Conservation (phyloP, 2,888 invertebrate genomes). For the Sylvicola fuscatus region DNA sequence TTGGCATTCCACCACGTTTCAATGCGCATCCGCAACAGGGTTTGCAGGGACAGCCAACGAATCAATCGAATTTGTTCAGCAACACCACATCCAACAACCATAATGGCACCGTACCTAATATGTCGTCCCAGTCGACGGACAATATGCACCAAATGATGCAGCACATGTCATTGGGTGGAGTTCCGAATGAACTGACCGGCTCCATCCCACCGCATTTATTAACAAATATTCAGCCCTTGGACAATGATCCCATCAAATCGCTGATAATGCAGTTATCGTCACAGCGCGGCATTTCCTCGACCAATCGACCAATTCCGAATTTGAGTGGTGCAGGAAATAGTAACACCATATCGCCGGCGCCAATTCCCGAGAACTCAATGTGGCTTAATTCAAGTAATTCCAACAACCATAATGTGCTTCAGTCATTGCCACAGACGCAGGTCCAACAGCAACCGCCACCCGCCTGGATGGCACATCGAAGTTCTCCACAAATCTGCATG, state of each 20-base stretch:
- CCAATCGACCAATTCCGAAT: too few species aligned
- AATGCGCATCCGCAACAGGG: neutral
- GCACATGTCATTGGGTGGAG: neutral
- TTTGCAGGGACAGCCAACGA: neutral
- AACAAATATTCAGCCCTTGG: slow-evolving; percentile 7
- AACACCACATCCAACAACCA: slow-evolving; percentile 4
- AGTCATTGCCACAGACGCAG: slow-evolving; percentile 5
- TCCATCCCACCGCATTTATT: neutral
- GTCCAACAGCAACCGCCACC: slow-evolving; percentile 5
- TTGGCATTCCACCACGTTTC: neutral
- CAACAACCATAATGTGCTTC: slow-evolving; percentile 1
- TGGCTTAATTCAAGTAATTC: neutral
- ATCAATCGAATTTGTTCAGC: neutral
- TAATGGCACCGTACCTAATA: slow-evolving; percentile 1
- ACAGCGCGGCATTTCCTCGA: slow-evolving; percentile 8
- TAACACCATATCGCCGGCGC: neutral
- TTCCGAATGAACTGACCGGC: too few species aligned
- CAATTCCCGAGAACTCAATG: neutral
- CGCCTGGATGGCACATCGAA: too few species aligned
- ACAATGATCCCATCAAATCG: slow-evolving; percentile 29
- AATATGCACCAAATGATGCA: slow-evolving; percentile 2
- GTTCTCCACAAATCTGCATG: too few species aligned
- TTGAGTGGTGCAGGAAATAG: too few species aligned
- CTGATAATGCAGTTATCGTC: slow-evolving; percentile 28
- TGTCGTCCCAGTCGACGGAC: neutral